Base-by-base conservation (phyloP, 2,113 vertebrate species). In the Chaetodon auriga region DNA sequence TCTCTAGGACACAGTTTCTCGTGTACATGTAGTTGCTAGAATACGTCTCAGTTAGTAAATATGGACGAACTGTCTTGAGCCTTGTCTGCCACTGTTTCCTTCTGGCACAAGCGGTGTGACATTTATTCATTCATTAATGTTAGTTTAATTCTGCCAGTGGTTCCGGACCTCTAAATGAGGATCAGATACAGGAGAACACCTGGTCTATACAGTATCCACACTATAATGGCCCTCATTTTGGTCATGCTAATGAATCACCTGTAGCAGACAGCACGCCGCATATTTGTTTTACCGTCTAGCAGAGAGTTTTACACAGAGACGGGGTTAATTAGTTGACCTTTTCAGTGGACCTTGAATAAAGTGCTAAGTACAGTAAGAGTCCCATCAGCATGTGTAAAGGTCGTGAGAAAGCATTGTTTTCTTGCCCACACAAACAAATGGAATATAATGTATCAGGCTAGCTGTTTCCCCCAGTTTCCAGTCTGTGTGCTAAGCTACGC, bases 311-410 rank as follows among this genome's bases (percentile, higher is more conserved):
- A 15, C 76, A 38, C 43, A 45, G 36, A 66, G 43, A 36, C 14
- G 19, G 38, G 10, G 19, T 54, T 21, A 65, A 45, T 30, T 51
- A 35, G 6, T 64, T 48, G 8, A 55, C 55, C 46, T 76, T 63
- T 77, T 38, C 43, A 46, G 19, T 78, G 35, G 35, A 48, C 51
- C 43, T 46, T 78, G 46, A 81, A 60, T 57, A 53, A 63, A 80
- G 23, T 41, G 21, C 53, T 54, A 23, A 73, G 30, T 30, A 30
- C 30, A 30, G 63, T 65, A 69, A 12, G n/a, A 78, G 12, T 81
- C 53, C 18, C 3, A 68, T 58, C 54, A 25, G 25, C 7, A 60
- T 41, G 35, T 58, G 9, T 35, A 75, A 19, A 30, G 30, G 46
- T 30, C 15, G 36, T 63, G 3, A 35, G 12, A n/a, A 61, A 46